Base-by-base conservation (phyloP, 2,113 vertebrate genomes). In the Xiphorhynchus elegans region DNA sequence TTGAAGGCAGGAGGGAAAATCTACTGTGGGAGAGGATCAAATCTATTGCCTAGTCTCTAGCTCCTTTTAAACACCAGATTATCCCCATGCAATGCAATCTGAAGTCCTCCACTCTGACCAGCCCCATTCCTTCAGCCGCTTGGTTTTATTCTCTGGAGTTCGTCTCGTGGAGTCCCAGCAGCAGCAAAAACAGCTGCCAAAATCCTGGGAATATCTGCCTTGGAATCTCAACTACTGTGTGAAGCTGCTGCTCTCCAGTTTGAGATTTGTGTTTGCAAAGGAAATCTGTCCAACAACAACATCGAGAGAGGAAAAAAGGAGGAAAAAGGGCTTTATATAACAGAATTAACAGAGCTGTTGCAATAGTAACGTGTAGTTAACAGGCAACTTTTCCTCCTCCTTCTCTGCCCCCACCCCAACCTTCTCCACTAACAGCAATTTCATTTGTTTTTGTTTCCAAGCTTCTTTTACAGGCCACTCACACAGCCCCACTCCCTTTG, bases 261-360 rank as follows among this genome's bases (percentile, higher is more conserved):
- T 47, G 75, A 95, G 84, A 93, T 95, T 90, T 95, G 84, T 97
- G 70, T 95, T 97, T 97, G 75, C 84, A 92, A 87, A 94, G 79
- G 91, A 94, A 94, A 89, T 66, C 89, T 85, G 87, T 96, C 97
- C 96, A 97, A 97, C 88, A 97, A 96, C 94, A 97, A 96, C 95
- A 97, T 1, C 0, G 12, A 47, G 82, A 93, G 70, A 80, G 88
- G 91, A 84, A 90, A 86, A 89, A 91, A 81, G 52, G 50, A 95
- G 94, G 93, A 90, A 96, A 96, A 95, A 67, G 56, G 74, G 79
- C 90, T 95, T 97, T 96, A 93, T 95, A 55, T 87, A 97, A 95
- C 87, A 95, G 83, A 97, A 91, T 96, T 84, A 96, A 91, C 84
- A 90, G 93, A 94, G 78, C 90, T 91, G 92, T 89, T 77, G 89